phyloP scores from a whole-genome alignment of 2,113 vertebrate genomes.

The Halichoerus grypus region DNA sequence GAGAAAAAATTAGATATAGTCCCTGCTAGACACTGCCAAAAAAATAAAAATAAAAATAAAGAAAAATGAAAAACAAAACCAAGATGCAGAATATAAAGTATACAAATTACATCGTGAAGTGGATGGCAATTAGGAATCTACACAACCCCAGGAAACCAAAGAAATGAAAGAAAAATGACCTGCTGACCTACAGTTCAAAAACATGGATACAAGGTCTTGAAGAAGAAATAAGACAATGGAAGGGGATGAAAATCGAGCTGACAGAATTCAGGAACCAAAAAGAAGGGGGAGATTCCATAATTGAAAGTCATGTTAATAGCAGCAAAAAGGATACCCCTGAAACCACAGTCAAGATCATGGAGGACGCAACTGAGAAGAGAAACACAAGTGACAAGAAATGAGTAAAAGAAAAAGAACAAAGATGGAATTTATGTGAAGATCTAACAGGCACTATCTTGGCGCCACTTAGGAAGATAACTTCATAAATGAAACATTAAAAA shows the following conservation, averaged over 20 bases:
- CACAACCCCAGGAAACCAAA: neutral
- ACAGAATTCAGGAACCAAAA: neutral
- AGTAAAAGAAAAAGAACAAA: neutral
- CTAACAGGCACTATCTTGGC: rapidly evolving
- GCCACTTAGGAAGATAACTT: neutral
- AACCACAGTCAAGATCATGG: neutral
- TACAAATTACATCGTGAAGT: neutral
- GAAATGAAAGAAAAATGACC: conserved; percentile 28
- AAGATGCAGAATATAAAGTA: neutral
- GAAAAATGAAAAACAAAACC: neutral
- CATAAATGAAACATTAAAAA: neutral
- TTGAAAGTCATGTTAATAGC: neutral
- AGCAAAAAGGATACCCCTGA: neutral
- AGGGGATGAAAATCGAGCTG: neutral
- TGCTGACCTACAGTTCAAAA: neutral
- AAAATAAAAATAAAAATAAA: neutral
- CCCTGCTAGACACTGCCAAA: neutral
- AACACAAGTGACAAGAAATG: neutral
- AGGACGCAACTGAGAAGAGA: neutral
- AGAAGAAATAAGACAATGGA: conserved; percentile 34
- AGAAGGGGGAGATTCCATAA: neutral
- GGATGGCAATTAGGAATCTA: neutral
- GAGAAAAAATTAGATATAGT: neutral
- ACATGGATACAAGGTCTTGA: neutral
- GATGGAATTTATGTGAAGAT: neutral